These are phyloP conservation scores for Parauchenoglanis punctatus DNA, from an alignment of 2,797 vertebrate genomes.

Conservation along the genomic window DNA sequence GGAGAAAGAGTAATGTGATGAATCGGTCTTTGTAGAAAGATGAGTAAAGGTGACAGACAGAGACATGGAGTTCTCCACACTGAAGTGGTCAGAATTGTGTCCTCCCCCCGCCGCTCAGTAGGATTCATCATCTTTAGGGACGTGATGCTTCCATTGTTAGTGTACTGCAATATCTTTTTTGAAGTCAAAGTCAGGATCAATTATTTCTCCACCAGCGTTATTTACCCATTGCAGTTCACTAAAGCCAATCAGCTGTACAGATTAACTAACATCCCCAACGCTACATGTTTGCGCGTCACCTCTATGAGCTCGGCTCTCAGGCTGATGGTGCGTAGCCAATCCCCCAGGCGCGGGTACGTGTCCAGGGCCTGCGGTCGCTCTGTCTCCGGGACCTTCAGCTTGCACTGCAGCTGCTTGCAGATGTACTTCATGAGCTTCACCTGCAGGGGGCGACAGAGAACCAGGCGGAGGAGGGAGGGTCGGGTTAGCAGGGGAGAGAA, in stretches of 20 bases:
- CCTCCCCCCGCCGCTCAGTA: background rate
- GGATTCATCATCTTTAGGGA: background rate
- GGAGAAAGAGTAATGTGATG: background rate
- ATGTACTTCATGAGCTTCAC: conserved; percentile 97
- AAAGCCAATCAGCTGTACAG: background rate
- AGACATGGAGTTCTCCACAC: background rate
- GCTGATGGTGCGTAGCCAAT: conserved; percentile 93
- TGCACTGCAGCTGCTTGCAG: conserved; percentile 93
- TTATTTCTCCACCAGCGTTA: background rate
- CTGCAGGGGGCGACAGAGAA: conserved; percentile 78
- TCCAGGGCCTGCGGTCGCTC: conserved; percentile 87
- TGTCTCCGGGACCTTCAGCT: conserved; percentile 86
- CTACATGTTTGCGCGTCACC: conserved; percentile 63
- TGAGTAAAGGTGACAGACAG: background rate
- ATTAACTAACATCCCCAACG: background rate
- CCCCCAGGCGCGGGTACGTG: conserved; percentile 87
- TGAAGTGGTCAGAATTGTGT: background rate
- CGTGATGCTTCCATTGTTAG: background rate
- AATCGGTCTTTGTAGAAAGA: background rate
- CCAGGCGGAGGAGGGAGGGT: conserved; percentile 61
- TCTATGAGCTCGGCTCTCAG: conserved; percentile 87
- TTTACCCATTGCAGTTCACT: background rate
- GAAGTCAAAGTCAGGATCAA: background rate
- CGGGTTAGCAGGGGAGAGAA: conserved; percentile 38
- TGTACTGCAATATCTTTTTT: background rate